Base-by-base conservation (phyloP, 1,140 invertebrate genomes). In the Harlomillsia oculata region DNA sequence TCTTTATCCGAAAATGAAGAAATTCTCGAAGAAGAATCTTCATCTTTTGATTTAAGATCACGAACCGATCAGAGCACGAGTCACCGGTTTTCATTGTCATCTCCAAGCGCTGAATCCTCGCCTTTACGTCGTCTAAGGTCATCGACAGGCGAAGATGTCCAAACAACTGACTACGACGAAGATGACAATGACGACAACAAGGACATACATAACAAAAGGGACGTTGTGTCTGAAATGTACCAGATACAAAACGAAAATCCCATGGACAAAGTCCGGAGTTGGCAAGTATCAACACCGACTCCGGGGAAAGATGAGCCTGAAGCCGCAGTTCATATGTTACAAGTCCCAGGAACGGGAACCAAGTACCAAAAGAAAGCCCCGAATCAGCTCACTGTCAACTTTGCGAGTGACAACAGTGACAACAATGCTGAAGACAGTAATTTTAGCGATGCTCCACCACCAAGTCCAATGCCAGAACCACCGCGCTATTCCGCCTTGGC, bases 401-500 rank as follows among this genome's bases (percentile, higher is more conserved):
- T 20, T 45, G 26, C 5, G 5, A 4, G 21, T 25, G 43, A 45
- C 13, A 45, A 45, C 20, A 25, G 26, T 45, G 21, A 45, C 20
- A 25, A 45, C 5, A 11, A 14, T 20, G 9, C 16, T 3, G 51
- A 53, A 6, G 18, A 29, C n/a, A 40, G 43, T 13, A 53, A 53
- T 18, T n/a, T 41, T 5, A 21, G 18, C 5, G 41, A 37, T 8
- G 28, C 30, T 23, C 37, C 41, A 16, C 36, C 37, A 14, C 37
- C 43, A 3, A 6, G 51, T 14, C 43, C 51, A 8, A 43, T 37
- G 51, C 51, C 41, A 30, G 9, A 40, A 11, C 5, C 9, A 3
- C 51, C 37, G 5, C 20, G 28, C 14, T 53, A 41, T 25, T 41
- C 51, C 6, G 51, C 51, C 9, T 4, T 29, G 5, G 51, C 51